A percentile compares a stretch with the other conserved stretches of the same genome.
Conservation (phyloP, 2,888 invertebrate genomes). For the Agrochola macilenta region DNA sequence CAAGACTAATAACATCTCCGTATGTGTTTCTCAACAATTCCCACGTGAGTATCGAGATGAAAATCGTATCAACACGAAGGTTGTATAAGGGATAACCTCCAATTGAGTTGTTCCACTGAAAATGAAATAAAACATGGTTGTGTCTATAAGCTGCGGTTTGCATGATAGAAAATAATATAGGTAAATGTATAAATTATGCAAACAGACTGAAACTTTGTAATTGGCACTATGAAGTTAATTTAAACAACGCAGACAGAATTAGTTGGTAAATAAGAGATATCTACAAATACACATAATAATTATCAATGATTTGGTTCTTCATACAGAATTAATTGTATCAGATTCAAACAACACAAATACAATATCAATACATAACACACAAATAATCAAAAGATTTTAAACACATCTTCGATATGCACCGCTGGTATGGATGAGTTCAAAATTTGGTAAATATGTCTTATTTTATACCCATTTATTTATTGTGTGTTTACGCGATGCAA, state of each 20-base stretch:
- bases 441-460: slow-evolving; percentile 82
- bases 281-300: not conserved
- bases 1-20: slow-evolving; percentile 78
- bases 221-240: not conserved
- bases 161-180: not conserved
- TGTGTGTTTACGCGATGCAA: slow-evolving; percentile 66
- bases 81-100: slow-evolving; percentile 28
- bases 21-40: slow-evolving; percentile 68
- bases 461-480: slow-evolving; percentile 66
- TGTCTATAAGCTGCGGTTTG: not conserved
- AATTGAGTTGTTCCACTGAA: slow-evolving; percentile 24
- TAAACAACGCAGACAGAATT: not conserved
- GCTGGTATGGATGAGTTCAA: slow-evolving; percentile 89
- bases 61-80: slow-evolving; percentile 60
- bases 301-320: not conserved
- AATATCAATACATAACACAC: slow-evolving; percentile 72
- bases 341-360: slow-evolving; percentile 48
- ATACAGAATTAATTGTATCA: slow-evolving; percentile 7
- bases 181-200: not conserved
- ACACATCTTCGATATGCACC: slow-evolving; percentile 89
- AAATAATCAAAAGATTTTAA: slow-evolving; percentile 73
- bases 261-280: not conserved
- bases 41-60: slow-evolving; percentile 67
- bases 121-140: slow-evolving; percentile 4
- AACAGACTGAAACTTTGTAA: not conserved